Conservation (phyloP, 2,888 invertebrate species). For the Oxyteleia sp. region DNA sequence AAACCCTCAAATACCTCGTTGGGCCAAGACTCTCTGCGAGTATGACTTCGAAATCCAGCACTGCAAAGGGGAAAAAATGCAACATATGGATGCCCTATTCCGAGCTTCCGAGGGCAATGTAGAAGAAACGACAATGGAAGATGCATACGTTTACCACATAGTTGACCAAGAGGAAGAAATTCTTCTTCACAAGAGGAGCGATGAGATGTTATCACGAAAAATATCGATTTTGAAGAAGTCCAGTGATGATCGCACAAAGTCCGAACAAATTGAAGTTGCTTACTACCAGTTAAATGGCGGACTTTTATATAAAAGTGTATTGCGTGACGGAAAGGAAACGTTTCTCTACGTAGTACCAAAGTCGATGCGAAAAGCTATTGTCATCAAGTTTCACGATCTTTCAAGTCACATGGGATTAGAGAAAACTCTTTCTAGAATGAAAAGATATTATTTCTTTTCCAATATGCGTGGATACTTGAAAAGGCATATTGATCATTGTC, state of each 20-base stretch:
- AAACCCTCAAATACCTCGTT: conserved; percentile 38
- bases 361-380: conserved; percentile 39
- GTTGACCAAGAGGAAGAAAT: conserved; percentile 27
- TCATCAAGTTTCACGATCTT: conserved; percentile 74
- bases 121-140: not conserved
- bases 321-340: not conserved
- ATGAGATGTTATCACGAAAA: conserved; percentile 11
- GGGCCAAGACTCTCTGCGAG: conserved; percentile 26
- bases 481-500: conserved; percentile 7
- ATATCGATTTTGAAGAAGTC: conserved; percentile 24
- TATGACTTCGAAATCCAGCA: conserved; percentile 31
- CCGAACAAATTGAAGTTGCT: conserved; percentile 10
- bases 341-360: conserved; percentile 29
- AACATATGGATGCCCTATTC: conserved; percentile 37
- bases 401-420: conserved; percentile 18
- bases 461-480: conserved; percentile 15
- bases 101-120: conserved; percentile 27
- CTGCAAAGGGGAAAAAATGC: conserved; percentile 38
- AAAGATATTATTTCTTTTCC: conserved; percentile 11
- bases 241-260: not conserved
- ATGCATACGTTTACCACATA: not conserved
- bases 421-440: not conserved
- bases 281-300: conserved; percentile 11
- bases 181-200: conserved; percentile 15
- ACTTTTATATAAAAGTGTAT: conserved; percentile 13